phyloP scores from a whole-genome alignment of 2,797 vertebrate genomes.

The Sciurus carolinensis region DNA sequence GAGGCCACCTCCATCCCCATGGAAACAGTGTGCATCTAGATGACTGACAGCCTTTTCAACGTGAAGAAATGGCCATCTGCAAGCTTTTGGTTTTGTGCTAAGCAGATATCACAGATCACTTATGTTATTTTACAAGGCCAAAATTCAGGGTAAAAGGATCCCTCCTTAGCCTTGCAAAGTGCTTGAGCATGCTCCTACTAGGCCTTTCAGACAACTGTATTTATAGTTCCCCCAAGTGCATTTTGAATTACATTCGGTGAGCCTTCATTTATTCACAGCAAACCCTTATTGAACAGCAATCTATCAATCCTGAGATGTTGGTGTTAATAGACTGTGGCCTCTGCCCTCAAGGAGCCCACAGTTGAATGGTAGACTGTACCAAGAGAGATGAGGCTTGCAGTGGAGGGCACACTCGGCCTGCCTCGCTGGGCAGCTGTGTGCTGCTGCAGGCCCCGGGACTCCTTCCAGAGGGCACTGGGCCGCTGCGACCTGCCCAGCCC shows the following conservation, averaged over 20 bases:
- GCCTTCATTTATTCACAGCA: slow-evolving; percentile 40
- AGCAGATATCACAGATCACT: neutral
- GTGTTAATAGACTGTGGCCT: neutral
- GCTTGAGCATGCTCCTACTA: neutral
- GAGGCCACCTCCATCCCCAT: neutral
- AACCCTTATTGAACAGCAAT: slow-evolving; percentile 51
- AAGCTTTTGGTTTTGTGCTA: neutral
- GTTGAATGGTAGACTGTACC: neutral
- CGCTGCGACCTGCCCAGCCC: too few species aligned
- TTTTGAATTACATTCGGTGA: slow-evolving; percentile 48
- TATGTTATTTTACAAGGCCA: neutral
- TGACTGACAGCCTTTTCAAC: neutral
- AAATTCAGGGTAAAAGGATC: neutral
- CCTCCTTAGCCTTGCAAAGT: neutral
- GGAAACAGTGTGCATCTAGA: neutral
- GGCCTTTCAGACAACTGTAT: slow-evolving; percentile 8
- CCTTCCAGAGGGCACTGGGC: neutral
- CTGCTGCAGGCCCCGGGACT: too few species aligned
- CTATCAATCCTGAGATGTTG: neutral
- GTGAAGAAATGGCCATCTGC: neutral
- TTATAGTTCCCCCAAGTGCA: slow-evolving; percentile 73
- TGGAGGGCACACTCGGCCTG: too few species aligned
- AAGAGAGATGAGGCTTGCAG: too few species aligned
- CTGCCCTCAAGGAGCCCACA: neutral
- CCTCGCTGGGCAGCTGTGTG: neutral